These are phyloP conservation scores for Tenthredo livida DNA, from an alignment of 2,888 invertebrate genomes.

Conservation along the genomic window DNA sequence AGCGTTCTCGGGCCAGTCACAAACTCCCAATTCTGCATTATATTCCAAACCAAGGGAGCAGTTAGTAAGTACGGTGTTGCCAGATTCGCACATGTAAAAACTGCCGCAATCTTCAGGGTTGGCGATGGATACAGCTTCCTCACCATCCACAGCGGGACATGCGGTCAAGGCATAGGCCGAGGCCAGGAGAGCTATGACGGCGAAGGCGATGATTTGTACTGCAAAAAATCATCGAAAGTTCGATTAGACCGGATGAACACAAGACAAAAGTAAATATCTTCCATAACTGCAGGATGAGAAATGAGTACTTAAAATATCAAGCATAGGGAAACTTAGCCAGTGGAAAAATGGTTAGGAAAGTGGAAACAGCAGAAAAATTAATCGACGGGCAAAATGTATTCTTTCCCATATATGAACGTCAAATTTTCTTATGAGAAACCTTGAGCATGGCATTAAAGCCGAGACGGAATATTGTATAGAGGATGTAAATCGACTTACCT, in stretches of 20 bases:
- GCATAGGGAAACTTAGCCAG: neutral
- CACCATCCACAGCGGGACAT: slow-evolving; percentile 55
- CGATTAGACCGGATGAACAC: neutral
- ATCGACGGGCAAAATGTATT: neutral
- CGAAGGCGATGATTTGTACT: slow-evolving; percentile 46
- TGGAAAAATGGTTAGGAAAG: neutral
- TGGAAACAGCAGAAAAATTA: no score
- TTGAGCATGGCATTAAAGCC: neutral
- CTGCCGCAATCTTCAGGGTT: slow-evolving; percentile 65
- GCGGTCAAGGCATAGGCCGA: slow-evolving; percentile 50
- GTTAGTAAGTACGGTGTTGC: slow-evolving; percentile 59
- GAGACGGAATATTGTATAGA: neutral
- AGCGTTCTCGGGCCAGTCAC: slow-evolving; percentile 66
- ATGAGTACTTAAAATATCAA: neutral
- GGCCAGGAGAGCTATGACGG: slow-evolving; percentile 56
- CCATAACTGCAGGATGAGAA: neutral
- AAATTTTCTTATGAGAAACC: neutral
- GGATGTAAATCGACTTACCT: slow-evolving; percentile 4
- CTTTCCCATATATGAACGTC: neutral
- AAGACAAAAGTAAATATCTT: neutral
- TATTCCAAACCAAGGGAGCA: slow-evolving; percentile 68
- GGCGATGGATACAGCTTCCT: slow-evolving; percentile 61
- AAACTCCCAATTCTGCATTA: slow-evolving; percentile 63
- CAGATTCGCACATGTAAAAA: slow-evolving; percentile 65
- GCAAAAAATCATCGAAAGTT: slow-evolving; percentile 54